Conservation (phyloP, 2,113 vertebrate genomes). For the Takifugu flavidus region DNA sequence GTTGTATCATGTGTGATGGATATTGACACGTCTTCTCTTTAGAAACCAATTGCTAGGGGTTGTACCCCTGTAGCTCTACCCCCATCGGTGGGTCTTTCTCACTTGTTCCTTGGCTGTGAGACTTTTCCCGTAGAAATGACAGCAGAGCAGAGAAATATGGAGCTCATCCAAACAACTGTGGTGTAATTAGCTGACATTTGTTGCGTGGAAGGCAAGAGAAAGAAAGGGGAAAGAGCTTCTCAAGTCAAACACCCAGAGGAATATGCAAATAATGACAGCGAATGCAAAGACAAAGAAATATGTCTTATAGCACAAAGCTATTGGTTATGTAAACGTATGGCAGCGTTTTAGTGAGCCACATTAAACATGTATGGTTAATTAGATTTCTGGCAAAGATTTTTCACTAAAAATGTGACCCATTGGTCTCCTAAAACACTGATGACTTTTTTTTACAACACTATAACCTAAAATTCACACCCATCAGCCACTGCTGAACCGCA, state of each 20-base stretch:
- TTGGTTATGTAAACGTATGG: background rate
- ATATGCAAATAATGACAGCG: conserved; percentile 60
- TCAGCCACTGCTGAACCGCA: no score
- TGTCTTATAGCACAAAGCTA: conserved; percentile 41
- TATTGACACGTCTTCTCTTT: conserved; percentile 62
- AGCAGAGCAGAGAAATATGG: conserved; percentile 54
- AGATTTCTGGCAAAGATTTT: no score
- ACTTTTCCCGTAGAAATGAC: conserved; percentile 49
- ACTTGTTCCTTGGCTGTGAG: conserved; percentile 58
- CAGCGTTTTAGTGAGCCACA: conserved; percentile 2
- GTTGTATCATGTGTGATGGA: conserved; percentile 63
- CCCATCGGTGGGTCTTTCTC: conserved; percentile 49
- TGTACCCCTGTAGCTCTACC: conserved; percentile 39
- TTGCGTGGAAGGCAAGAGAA: conserved; percentile 63
- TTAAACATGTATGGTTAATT: no score
- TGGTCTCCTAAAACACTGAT: conserved; percentile 6
- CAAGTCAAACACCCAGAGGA: conserved; percentile 65
- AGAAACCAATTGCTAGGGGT: conserved; percentile 56
- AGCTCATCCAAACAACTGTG: conserved; percentile 68
- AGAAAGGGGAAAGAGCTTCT: conserved; percentile 53
- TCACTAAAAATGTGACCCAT: no score
- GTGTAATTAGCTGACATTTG: conserved; percentile 73
- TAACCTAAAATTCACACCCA: no score
- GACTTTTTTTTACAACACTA: conserved; percentile 32
- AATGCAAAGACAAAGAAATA: conserved; percentile 45